Percentiles rank a stretch among this genome's conserved stretches.
phyloP scores from a whole-genome alignment of 2,113 vertebrate genomes.

The Psilopsiagon aurifrons region DNA sequence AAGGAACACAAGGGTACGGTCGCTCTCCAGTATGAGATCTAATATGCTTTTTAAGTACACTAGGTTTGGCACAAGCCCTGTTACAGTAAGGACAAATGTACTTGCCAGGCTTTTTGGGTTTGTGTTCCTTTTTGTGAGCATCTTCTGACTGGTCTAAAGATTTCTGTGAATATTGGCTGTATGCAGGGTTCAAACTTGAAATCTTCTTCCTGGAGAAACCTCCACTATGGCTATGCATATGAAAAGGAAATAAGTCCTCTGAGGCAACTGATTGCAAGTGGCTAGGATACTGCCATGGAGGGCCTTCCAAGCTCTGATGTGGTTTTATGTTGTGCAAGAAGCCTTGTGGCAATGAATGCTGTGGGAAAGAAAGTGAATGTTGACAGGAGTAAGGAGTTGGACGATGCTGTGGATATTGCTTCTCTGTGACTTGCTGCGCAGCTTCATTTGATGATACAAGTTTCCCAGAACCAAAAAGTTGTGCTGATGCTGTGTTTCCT shows the following conservation, averaged over 20 bases:
- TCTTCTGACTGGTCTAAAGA: conserved; percentile 89
- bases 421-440: conserved; percentile 82
- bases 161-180: conserved; percentile 91
- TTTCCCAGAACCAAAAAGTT: conserved; percentile 87
- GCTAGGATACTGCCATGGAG: conserved; percentile 90
- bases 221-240: conserved; percentile 84
- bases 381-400: conserved; percentile 85
- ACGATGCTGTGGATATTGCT: conserved; percentile 83
- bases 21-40: conserved; percentile 96
- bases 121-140: conserved; percentile 93
- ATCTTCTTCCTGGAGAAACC: conserved; percentile 91
- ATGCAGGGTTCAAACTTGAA: conserved; percentile 87
- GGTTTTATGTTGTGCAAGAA: conserved; percentile 89
- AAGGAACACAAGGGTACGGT: conserved; percentile 94
- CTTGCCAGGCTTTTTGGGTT: conserved; percentile 97
- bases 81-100: conserved; percentile 98
- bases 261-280: conserved; percentile 85
- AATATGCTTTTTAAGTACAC: conserved; percentile 98
- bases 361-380: conserved; percentile 90
- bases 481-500: conserved; percentile 78
- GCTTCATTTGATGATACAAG: conserved; percentile 79
- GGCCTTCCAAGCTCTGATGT: conserved; percentile 89
- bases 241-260: conserved; percentile 90
- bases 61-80: conserved; percentile 97
- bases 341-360: conserved; percentile 89